Percentiles rank a stretch among this genome's conserved stretches.
Evolutionary conservation across 2,888 invertebrate species (phyloP).

Genomic region (Pardosa pseudoannulata): DNA sequence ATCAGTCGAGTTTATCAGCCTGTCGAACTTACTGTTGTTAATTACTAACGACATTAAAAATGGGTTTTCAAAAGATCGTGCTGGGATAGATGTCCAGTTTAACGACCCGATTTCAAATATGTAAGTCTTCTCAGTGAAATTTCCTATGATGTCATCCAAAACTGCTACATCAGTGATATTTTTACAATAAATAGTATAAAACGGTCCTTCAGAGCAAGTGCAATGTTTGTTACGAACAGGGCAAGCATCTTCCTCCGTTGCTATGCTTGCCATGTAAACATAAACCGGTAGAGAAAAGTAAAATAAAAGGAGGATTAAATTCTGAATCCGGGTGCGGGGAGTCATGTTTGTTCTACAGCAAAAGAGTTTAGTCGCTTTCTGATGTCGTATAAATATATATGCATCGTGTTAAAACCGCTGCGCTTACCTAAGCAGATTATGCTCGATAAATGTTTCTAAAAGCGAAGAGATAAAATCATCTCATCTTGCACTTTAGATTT

Average conservation of each 20-base stretch:
- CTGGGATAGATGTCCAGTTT: constrained; percentile 26
- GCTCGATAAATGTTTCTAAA: neutral
- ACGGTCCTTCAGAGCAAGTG: constrained; percentile 21
- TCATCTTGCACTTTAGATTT: neutral
- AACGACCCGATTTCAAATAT: constrained; percentile 19
- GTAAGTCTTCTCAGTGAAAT: constrained; percentile 8
- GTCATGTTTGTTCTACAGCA: constrained; percentile 42
- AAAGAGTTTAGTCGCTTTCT: constrained; percentile 29
- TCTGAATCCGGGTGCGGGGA: neutral
- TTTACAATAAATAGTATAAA: constrained; percentile 25
- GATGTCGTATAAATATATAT: constrained; percentile 36
- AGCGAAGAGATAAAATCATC: neutral
- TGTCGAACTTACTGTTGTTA: constrained; percentile 37
- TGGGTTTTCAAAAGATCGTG: constrained; percentile 5
- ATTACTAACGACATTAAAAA: constrained; percentile 35
- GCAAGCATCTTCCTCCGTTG: neutral
- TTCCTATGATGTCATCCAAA: constrained; percentile 13
- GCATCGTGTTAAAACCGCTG: neutral
- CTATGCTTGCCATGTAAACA: constrained; percentile 10
- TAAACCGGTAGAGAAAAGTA: neutral
- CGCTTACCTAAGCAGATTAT: neutral
- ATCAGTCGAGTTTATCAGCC: neutral
- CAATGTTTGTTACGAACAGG: constrained; percentile 24
- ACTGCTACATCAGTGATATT: neutral
- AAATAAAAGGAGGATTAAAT: neutral